These are phyloP conservation scores for Tenualosa ilisha DNA, from an alignment of 2,797 vertebrate species.

Conservation along the genomic window DNA sequence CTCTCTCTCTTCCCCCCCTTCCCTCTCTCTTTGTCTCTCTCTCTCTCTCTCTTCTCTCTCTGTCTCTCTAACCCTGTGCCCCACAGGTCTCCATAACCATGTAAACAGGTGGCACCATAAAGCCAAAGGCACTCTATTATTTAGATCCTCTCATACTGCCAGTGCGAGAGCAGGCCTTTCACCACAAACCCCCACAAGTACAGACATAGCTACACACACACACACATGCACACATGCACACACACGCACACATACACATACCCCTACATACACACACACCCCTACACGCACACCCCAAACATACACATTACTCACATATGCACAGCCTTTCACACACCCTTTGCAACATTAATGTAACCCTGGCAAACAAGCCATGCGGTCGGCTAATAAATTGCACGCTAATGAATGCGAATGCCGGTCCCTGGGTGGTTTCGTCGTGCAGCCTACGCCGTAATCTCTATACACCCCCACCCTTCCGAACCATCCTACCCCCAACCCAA, in stretches of 20 bases:
- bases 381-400: not conserved
- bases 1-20: not conserved
- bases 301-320: not conserved
- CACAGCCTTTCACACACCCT: not conserved
- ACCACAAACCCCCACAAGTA: conserved; percentile 3
- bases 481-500: not conserved
- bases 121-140: not conserved
- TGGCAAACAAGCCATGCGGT: conserved; percentile 7
- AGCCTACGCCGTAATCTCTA: not conserved
- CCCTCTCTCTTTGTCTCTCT: not conserved
- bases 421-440: not conserved
- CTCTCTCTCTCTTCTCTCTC: not conserved
- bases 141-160: not conserved
- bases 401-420: not conserved
- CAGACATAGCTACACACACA: not conserved
- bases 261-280: not conserved
- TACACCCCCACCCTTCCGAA: not conserved
- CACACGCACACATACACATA: not conserved
- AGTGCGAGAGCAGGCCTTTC: not conserved
- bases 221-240: not conserved
- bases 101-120: conserved; percentile 17
- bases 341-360: conserved; percentile 19
- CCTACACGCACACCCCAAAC: not conserved
- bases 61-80: not conserved
- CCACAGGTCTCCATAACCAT: not conserved